phyloP scores from a whole-genome alignment of 2,888 invertebrate genomes.

The Diarsia brunnea region DNA sequence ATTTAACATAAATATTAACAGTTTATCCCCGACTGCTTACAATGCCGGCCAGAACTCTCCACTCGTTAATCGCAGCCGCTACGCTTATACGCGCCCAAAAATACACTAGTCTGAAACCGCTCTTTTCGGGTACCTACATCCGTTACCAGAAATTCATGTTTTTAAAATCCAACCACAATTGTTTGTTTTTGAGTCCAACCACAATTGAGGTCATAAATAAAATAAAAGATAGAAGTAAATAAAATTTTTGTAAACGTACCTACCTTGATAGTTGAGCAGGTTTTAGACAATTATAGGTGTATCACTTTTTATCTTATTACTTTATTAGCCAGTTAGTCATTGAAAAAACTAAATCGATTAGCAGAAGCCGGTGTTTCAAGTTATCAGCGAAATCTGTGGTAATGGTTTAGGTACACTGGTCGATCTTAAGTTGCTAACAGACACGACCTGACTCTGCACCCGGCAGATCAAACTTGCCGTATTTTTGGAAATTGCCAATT shows the following conservation, averaged over 20 bases:
- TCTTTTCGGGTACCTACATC: not conserved
- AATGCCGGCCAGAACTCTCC: too few relatives aligned
- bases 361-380: conserved; percentile 24
- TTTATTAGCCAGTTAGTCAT: not conserved
- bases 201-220: not conserved
- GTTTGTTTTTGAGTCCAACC: not conserved
- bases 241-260: not conserved
- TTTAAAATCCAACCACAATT: too few relatives aligned
- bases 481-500: not conserved
- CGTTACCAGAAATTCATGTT: not conserved
- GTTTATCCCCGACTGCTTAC: too few relatives aligned
- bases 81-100: too few relatives aligned
- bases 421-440: conserved; percentile 5
- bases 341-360: conserved; percentile 36
- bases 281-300: conserved; percentile 11
- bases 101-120: not conserved
- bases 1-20: too few relatives aligned
- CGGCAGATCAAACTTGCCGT: not conserved
- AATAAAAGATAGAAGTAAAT: conserved; percentile 7
- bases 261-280: not conserved
- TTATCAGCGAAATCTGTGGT: conserved; percentile 3
- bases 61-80: too few relatives aligned
- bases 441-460: not conserved
- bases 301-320: not conserved
- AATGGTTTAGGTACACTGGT: not conserved